Evolutionary conservation across 2,797 vertebrate genomes (phyloP), one percentile per base, ranked within the genome.

Genomic region (Enoplosus armatus): DNA sequence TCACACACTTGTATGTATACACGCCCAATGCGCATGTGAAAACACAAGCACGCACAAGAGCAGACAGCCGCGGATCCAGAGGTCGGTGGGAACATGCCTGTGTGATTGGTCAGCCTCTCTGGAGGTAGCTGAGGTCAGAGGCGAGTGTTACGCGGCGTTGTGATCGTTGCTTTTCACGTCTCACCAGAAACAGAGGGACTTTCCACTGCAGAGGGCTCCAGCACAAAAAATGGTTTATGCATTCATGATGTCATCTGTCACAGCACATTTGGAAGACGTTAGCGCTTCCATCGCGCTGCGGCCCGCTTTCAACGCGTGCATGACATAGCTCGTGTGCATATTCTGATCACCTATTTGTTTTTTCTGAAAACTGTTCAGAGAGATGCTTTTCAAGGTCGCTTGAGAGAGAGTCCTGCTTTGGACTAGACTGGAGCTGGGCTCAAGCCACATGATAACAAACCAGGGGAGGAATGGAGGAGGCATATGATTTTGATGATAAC

Each of bases 201-300:
- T 94, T 93, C 93, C 92, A 86, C 64, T 6, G 73, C 66, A 53
- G 54, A 39, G 47, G 15, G 75, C 77, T 81, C 85, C 83, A 80
- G n/a, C 77, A 47, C 77, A 75, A 75, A 75, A 75, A 89, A 83
- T 86, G 84, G 77, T 89, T 93, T 75, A 87, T 87, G 83, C 85
- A 75, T 75, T 60, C 72, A 90, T 93, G 92, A 93, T 89, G 93
- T 94, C 90, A 94, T 89, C 84, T 82, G 90, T 88, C 89, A 79
- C 89, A 79, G 86, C 83, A 91, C 92, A 93, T 92, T 90, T 92
- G 92, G 91, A 92, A 92, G 87, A 88, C 14, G 82, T 93, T 94
- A 92, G 81, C 16, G 3, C 83, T 81, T 29, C 60, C 61, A 53
- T 66, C 6, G 26, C 8, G 71, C 85, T 72, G 3, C 58, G 53